Base-by-base conservation (phyloP, 2,888 invertebrate species). In the Melinaea marsaeus region DNA sequence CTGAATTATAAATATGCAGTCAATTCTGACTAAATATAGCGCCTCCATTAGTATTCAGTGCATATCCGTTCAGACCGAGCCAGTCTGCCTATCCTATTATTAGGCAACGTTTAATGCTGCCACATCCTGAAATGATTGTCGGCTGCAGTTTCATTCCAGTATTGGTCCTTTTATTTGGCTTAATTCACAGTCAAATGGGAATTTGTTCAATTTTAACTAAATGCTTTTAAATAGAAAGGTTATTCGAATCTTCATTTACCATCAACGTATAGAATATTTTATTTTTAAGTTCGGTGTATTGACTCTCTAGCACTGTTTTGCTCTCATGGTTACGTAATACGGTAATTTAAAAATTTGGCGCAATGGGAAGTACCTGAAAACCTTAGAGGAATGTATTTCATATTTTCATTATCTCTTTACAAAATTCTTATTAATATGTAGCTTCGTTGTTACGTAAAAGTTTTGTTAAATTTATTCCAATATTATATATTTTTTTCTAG, bases 41-140 rank as follows among this genome's bases (percentile, higher is more conserved):
- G n/a, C 55, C 22, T 51, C 70, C 75, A 85, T 88, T 85, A 79
- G 85, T 86, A 88, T 88, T 85, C 88, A 74, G 72, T 71, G 71
- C 81, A 75, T 76, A 82, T 74, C 77, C 77, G 80, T 78, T 80
- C 82, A 76, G 78, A 66, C 66, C 64, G 58, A 60, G 60, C 63
- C 60, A 62, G 79, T 56, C 65, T 58, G 70, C 58, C 69, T 67
- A 69, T 70, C 69, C 69, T 69, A 66, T 70, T 69, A 70, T 69
- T 70, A 70, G 61, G 69, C 64, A 62, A 62, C 60, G 63, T 64
- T 70, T 65, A 70, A 67, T 58, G 65, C 55, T 63, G 37, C 63
- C 63, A 66, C 69, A 64, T 67, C 69, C 65, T 64, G 67, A 65
- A 67, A 61, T 67, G 65, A 67, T 67, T 67, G 63, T 63, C 63